Evolutionary conservation across 2,797 vertebrate species (phyloP), one percentile per base, ranked within the genome.

Genomic region (Pampus argenteus): DNA sequence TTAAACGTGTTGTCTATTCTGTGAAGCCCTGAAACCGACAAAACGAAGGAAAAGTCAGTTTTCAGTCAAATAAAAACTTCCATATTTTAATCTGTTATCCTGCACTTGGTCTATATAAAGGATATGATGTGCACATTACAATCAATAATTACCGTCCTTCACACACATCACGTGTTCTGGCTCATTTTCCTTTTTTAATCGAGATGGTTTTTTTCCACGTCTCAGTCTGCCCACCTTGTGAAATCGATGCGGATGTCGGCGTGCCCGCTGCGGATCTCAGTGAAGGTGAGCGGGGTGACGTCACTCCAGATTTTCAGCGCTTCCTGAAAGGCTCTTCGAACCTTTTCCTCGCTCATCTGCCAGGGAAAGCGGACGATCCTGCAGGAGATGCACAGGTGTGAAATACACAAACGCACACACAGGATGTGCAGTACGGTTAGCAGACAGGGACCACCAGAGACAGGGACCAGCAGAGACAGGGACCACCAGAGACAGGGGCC

Each of bases 191-290:
- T 63, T 20, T 25, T 23, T 17, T 45, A 42, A 42, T 17, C 5
- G 51, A 36, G 6, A 17, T 51, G 10, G 10, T 23, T 14, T 18
- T 3, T 9, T 6, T 0, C 4, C 31, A 9, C 0, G 0, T 48
- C 1, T 13, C 26, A 13, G 25, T 17, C 20, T 50, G 51, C 79
- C 22, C 58, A 98, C 98, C 97, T 95, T 2, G 93, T 94, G 82
- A 99, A 99, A 81, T 98, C 96, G 0, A 99, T 97, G 85, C 92
- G 92, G 11, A 99, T 98, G 92, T 99, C 98, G 0, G 97, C 95
- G 1, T 82, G 93, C 52, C 96, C 95, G 14, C 93, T 89, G 23
- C 79, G 91, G 76, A 98, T 88, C 91, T 99, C 97, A 0, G 95
- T 97, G 86, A 99, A 98, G 66, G 94, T 98, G 74, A 99, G 93